Conservation (phyloP, 2,113 vertebrate genomes). For the Gulo gulo region DNA sequence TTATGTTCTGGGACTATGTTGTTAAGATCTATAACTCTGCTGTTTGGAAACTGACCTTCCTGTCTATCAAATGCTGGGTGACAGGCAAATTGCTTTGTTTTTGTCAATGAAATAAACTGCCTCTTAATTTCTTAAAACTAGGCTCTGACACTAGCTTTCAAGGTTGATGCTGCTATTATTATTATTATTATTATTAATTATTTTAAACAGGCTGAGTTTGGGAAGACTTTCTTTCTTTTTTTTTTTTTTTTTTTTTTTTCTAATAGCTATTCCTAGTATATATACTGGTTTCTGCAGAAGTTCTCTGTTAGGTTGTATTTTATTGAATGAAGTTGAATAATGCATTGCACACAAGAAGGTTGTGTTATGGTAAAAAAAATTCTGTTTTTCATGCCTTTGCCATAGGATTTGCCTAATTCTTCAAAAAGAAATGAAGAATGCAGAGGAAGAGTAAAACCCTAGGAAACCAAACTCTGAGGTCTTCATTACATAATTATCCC, state of each 20-base stretch:
- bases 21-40: background rate
- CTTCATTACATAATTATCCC: background rate
- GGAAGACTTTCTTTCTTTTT: background rate
- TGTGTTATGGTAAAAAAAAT: background rate
- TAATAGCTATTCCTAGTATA: background rate
- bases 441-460: background rate
- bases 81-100: conserved; percentile 3
- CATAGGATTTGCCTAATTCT: background rate
- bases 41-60: background rate
- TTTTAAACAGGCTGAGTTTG: background rate
- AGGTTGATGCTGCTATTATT: background rate
- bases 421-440: background rate
- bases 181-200: background rate
- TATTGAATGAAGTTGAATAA: conserved; percentile 7
- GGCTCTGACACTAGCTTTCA: background rate
- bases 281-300: background rate
- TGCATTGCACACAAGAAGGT: background rate
- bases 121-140: background rate
- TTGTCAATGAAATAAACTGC: background rate
- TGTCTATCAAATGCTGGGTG: background rate
- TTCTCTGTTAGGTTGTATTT: background rate
- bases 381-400: background rate
- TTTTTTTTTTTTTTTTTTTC: background rate
- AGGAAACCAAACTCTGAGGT: background rate
- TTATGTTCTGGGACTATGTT: background rate